Evolutionary conservation across 2,797 vertebrate genomes (phyloP), one percentile per base, ranked within the genome.

Genomic region (Clamator glandarius): DNA sequence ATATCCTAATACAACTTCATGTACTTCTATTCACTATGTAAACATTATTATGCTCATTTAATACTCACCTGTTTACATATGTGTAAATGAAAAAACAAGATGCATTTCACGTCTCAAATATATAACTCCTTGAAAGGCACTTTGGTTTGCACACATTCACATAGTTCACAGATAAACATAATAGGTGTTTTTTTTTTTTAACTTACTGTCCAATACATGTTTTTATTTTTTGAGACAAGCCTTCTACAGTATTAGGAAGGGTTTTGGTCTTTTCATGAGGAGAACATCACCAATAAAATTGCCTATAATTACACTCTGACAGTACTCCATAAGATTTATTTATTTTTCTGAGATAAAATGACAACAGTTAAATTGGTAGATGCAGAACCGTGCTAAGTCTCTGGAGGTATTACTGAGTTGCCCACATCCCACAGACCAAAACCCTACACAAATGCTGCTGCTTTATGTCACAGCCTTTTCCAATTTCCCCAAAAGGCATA

Each of bases 381-480:
- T n/a, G n/a, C 15, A 54, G 54, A 61, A 35, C n/a, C 23, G 54
- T 26, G 28, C n/a, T 58, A 28, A 29, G 4, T 25, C 61, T 24
- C n/a, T 23, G 35, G 9, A n/a, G 5, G 9, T 31, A 24, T 41
- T 46, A 17, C n/a, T 9, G 8, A 19, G 23, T 20, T 46, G 28
- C 16, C 11, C 8, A 51, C 29, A 55, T 5, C n/a, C 15, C 29
- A 29, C 15, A 24, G 28, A 31, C 31, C 72, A 29, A 57, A 70
- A 26, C 9, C 3, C 26, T 42, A 33, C 44, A 13, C 11, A 1
- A 0, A 2, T 36, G 28, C 52, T 76, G 24, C 15, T 55, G 7
- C 36, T 36, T 9, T 1, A 29, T 2, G 13, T 50, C n/a, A 19
- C 8, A 8, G 9, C 21, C 23, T 33, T 41, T 83, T 33, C 68